These are phyloP conservation scores for Diadophis punctatus DNA, from an alignment of 2,113 vertebrate species.

Conservation along the genomic window DNA sequence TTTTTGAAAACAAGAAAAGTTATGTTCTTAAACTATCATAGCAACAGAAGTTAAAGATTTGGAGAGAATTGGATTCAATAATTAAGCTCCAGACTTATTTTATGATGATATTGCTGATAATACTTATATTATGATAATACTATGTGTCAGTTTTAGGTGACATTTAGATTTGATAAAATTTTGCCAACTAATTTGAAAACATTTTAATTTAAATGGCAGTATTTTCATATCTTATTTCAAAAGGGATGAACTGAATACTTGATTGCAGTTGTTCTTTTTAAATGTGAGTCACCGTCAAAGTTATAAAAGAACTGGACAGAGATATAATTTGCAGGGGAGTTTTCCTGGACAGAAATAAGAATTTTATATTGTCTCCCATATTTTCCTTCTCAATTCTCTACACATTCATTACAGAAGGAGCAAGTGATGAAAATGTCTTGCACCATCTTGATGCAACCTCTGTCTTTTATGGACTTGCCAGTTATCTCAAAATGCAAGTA, in stretches of 20 bases:
- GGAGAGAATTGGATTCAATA: background rate
- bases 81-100: background rate
- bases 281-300: background rate
- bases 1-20: background rate
- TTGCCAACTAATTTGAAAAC: background rate
- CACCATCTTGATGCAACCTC: background rate
- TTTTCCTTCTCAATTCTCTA: background rate
- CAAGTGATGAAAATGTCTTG: background rate
- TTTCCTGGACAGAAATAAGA: background rate
- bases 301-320: background rate
- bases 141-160: background rate
- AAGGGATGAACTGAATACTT: background rate
- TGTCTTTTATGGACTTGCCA: background rate
- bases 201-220: background rate
- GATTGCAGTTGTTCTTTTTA: background rate
- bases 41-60: background rate
- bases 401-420: background rate
- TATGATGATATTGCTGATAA: background rate
- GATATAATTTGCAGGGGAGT: background rate
- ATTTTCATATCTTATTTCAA: background rate
- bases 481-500: background rate
- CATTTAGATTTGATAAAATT: background rate
- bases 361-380: background rate
- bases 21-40: background rate
- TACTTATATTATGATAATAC: background rate